Percentiles rank a stretch among this genome's conserved stretches.
Conservation (phyloP, 2,797 vertebrate species). For the Enteromius afrohamiltoni region DNA sequence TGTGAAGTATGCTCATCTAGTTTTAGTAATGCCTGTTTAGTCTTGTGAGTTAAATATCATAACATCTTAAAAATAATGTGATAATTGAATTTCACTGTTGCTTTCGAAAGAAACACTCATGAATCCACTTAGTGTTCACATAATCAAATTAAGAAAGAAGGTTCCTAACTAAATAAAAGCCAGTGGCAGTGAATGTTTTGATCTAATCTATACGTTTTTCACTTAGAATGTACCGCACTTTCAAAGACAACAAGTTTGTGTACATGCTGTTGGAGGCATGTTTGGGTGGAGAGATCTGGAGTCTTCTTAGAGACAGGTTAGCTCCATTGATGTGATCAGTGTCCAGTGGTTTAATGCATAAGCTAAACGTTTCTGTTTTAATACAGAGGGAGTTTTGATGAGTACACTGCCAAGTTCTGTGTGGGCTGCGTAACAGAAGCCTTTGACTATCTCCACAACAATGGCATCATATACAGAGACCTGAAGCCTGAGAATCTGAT, state of each 20-base stretch:
- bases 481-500: slow-evolving; percentile 96
- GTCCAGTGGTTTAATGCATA: neutral
- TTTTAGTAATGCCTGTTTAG: slow-evolving; percentile 9
- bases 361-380: slow-evolving; percentile 50
- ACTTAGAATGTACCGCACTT: slow-evolving; percentile 82
- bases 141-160: neutral
- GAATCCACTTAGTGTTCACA: neutral
- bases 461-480: slow-evolving; percentile 90
- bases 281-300: slow-evolving; percentile 93
- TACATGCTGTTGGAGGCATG: slow-evolving; percentile 96
- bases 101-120: neutral
- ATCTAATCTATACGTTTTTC: slow-evolving; percentile 28
- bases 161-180: neutral
- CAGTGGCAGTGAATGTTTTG: neutral
- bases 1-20: slow-evolving; percentile 82
- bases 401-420: slow-evolving; percentile 89
- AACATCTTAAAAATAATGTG: neutral
- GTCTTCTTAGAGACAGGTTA: slow-evolving; percentile 92
- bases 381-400: slow-evolving; percentile 85
- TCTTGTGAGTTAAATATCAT: neutral
- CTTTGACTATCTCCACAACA: slow-evolving; percentile 90
- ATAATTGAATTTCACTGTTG: neutral
- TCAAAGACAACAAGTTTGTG: slow-evolving; percentile 91
- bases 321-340: neutral
- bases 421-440: slow-evolving; percentile 92